Evolutionary conservation across 2,888 invertebrate species (phyloP).

Genomic region (Hirudinaria manillensis): DNA sequence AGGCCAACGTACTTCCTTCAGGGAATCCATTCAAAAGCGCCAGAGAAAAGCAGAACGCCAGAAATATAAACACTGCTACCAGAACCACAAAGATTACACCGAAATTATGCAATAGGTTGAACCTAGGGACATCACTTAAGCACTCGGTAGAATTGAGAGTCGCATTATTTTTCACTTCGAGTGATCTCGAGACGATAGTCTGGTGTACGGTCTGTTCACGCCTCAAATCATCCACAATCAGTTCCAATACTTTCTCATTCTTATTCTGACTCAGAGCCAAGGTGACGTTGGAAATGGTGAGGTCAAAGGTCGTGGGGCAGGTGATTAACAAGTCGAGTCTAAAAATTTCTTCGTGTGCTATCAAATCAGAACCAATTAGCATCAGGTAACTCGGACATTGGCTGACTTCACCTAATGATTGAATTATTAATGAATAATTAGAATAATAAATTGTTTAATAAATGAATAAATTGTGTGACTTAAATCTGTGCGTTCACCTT

Average conservation of each 20-base stretch:
- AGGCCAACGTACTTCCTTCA: background rate
- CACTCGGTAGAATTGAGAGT: background rate
- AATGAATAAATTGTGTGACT: background rate
- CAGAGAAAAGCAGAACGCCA: background rate
- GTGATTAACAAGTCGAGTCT: constrained; percentile 46
- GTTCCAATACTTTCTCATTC: constrained; percentile 34
- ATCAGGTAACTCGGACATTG: constrained; percentile 47
- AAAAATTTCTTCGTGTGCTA: constrained; percentile 36
- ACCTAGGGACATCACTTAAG: constrained; percentile 1
- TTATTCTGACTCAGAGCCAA: constrained; percentile 35
- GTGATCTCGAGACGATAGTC: constrained; percentile 27
- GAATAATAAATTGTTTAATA: background rate
- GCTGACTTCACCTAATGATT: constrained; percentile 39
- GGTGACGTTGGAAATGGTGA: constrained; percentile 35
- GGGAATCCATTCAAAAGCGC: background rate
- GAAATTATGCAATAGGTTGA: background rate
- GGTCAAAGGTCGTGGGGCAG: constrained; percentile 44
- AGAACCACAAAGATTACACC: background rate
- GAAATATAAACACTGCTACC: background rate
- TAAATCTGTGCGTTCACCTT: background rate
- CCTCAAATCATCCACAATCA: constrained; percentile 34
- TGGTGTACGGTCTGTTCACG: constrained; percentile 33
- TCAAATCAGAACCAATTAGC: constrained; percentile 35
- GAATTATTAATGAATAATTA: background rate
- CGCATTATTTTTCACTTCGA: background rate